Evolutionary conservation across 2,888 invertebrate species (phyloP), one percentile per base, ranked within the genome.

Genomic region (Drosophila tripunctata): DNA sequence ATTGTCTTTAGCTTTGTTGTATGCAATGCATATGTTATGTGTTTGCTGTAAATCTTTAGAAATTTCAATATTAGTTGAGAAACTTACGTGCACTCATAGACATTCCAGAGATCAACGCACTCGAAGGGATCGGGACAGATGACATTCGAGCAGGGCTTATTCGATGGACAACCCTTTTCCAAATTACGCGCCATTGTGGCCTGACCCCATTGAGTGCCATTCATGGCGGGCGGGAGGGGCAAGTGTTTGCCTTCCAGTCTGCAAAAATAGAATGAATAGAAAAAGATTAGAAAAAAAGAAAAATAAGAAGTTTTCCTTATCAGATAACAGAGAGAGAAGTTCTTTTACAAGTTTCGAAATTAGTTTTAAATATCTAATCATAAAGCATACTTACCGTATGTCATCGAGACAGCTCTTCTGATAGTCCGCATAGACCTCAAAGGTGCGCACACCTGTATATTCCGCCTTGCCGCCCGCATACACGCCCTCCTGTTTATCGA

Each of bases 51-150:
- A 27, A 40, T 31, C 7, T 48, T 21, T n/a, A 33, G n/a, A 33
- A 12, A 27, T 38, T 45, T 40, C 1, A 4, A 45, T 3, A 10
- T 31, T 43, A 6, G 17, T 17, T 5, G 30, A 21, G 30, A 21
- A 61, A 69, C 97, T 96, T 92, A 99, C 97, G 98, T 97, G 97
- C 99, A 99, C 91, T 98, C 98, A 89, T 98, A 97, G 92, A 97
- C 96, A 91, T 99, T 99, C 99, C 99, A 99, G 10, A 99, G 94
- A 92, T 98, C 98, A 72, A 97, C 96, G 92, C 98, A 99, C 88
- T 97, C 97, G 91, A 98, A 97, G 8, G 97, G 97, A 88, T 96
- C 96, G 0, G 96, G 96, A 90, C 98, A 99, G 88, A 97, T 96
- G 33, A 98, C 97, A 91, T 97, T 97, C 78, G 96, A 96, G 90